Conservation (phyloP, 2,888 invertebrate genomes). For the Ormyrus thymus region DNA sequence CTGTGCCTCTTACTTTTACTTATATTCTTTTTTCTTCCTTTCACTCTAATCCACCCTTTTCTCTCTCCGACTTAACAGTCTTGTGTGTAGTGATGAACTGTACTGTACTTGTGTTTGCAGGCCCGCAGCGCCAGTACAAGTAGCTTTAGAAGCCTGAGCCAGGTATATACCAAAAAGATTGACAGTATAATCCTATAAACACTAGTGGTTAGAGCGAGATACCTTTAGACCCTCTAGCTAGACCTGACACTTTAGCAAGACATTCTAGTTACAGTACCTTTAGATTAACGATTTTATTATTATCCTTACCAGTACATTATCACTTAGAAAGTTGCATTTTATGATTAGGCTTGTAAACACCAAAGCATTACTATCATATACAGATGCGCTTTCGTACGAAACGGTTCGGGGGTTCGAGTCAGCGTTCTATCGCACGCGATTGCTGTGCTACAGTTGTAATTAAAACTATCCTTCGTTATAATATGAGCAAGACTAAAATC, state of each 20-base stretch:
- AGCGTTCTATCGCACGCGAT: too few species aligned
- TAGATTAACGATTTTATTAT: conserved; percentile 29
- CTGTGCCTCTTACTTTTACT: not conserved
- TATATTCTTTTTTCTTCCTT: conserved; percentile 25
- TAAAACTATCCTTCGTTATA: too few species aligned
- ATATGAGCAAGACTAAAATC: too few species aligned
- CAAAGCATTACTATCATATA: too few species aligned
- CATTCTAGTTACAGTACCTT: conserved; percentile 18
- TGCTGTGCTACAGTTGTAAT: too few species aligned
- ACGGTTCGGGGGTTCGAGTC: too few species aligned
- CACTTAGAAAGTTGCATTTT: conserved; percentile 26
- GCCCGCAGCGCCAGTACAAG: conserved; percentile 91
- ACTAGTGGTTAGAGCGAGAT: conserved; percentile 47
- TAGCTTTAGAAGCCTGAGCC: conserved; percentile 93
- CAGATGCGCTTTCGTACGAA: too few species aligned
- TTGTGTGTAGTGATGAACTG: conserved; percentile 70
- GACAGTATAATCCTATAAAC: conserved; percentile 58
- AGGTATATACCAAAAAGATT: conserved; percentile 79
- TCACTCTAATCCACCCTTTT: not conserved
- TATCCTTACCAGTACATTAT: not conserved
- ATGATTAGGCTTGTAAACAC: conserved; percentile 20
- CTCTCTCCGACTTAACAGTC: conserved; percentile 60
- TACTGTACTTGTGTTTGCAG: conserved; percentile 80
- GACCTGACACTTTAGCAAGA: conserved; percentile 34
- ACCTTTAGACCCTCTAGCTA: conserved; percentile 44